These are phyloP conservation scores for Ernsta delagoae DNA, from an alignment of 2,888 invertebrate genomes.

Conservation along the genomic window DNA sequence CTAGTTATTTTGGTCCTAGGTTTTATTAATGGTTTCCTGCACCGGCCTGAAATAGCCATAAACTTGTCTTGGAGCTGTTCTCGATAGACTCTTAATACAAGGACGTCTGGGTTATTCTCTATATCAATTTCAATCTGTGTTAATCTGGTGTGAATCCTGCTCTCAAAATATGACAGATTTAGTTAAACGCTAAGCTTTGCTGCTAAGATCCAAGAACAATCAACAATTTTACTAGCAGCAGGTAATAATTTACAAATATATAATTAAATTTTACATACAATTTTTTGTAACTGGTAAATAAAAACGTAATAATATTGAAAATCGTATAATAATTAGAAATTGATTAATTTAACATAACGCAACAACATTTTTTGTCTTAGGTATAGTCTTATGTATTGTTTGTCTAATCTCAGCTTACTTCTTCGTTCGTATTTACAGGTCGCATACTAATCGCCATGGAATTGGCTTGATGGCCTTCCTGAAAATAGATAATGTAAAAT, in stretches of 20 bases:
- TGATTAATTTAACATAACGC: not conserved
- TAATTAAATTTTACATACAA: no score
- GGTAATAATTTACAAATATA: no score
- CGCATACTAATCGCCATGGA: constrained; percentile 63
- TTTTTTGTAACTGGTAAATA: no score
- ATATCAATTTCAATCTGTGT: no score
- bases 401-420: constrained; percentile 56
- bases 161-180: no score
- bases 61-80: constrained; percentile 15
- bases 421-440: constrained; percentile 63
- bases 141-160: no score
- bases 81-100: constrained; percentile 1
- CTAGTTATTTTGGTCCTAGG: constrained; percentile 59
- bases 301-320: no score
- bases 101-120: constrained; percentile 5
- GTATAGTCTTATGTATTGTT: no score
- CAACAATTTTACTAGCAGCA: no score
- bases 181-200: no score
- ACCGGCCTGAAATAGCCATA: constrained; percentile 48
- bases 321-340: not conserved
- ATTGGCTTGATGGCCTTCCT: constrained; percentile 53
- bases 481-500: constrained; percentile 37
- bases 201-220: no score
- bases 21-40: constrained; percentile 64
- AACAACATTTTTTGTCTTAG: not conserved